Evolutionary conservation across 1,140 invertebrate genomes (phyloP), one percentile per base, ranked within the genome.

Genomic region (Drosophila mauritiana): DNA sequence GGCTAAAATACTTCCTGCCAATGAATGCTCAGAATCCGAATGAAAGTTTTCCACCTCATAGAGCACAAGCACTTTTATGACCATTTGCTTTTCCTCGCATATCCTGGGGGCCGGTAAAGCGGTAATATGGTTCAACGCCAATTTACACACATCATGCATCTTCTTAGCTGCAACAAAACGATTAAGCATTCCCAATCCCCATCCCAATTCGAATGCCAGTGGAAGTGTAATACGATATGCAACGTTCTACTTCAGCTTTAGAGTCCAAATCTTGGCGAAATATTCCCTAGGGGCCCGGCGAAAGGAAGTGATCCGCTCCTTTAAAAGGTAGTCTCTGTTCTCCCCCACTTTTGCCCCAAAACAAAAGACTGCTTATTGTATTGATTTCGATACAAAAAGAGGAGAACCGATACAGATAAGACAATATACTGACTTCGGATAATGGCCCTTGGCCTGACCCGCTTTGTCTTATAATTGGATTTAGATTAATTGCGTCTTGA

Each of bases 61-160:
- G 52, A 56, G 51, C 11, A 17, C 11, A 13, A 15, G 3, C 10
- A 31, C 7, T 31, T 31, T 31, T 31, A 31, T 34, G n/a, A 34
- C 27, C 27, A n/a, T 11, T 36, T 1, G 15, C 10, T 22, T 46
- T 42, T 7, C 25, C 10, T 17, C 15, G 13, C 17, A 20, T 7
- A 20, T 37, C 72, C 58, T 20, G 31, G 25, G 37, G 63, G 46
- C 46, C 65, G 72, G 57, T 78, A 64, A 64, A 61, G 68, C 62
- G 83, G 80, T 91, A 91, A 91, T 91, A 88, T 91, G 81, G 90
- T 78, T 89, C 90, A 91, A 91, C 90, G 90, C 90, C 90, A 91
- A 91, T 91, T 91, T 90, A 80, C 78, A 91, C 90, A 91, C 90
- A 89, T 91, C 78, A 90, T 91, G 85, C 80, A 91, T 89, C 90